A percentile compares a stretch with the other conserved stretches of the same genome.
phyloP scores from a whole-genome alignment of 2,888 invertebrate genomes.

The Sphinx pinastri region DNA sequence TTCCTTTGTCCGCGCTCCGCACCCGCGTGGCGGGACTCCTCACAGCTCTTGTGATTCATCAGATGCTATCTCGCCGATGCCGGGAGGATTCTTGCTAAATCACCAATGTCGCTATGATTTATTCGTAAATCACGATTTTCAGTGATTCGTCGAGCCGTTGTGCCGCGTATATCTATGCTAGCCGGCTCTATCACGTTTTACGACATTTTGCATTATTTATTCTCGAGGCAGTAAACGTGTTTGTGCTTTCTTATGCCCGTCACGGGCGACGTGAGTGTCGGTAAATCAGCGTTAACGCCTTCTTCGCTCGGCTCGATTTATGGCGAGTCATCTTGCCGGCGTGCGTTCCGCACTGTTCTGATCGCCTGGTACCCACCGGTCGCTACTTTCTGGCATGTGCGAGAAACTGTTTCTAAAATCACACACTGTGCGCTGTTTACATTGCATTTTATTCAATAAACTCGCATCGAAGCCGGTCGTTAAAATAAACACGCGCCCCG shows the following conservation, averaged over 20 bases:
- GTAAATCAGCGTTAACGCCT: slow-evolving; percentile 78
- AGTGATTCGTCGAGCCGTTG: slow-evolving; percentile 18
- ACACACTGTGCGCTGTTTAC: slow-evolving; percentile 38
- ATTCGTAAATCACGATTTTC: slow-evolving; percentile 41
- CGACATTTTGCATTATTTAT: slow-evolving; percentile 36
- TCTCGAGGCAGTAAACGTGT: slow-evolving; percentile 41
- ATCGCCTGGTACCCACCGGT: slow-evolving; percentile 49
- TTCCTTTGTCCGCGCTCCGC: slow-evolving; percentile 50
- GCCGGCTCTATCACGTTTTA: slow-evolving; percentile 29
- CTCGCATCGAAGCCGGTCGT: slow-evolving; percentile 41
- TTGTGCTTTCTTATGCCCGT: slow-evolving; percentile 47
- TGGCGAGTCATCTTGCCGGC: slow-evolving; percentile 60
- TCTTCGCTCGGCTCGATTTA: slow-evolving; percentile 70
- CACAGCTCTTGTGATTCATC: slow-evolving; percentile 53
- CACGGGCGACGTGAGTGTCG: slow-evolving; percentile 60
- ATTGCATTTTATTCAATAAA: slow-evolving; percentile 50
- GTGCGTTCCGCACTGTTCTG: slow-evolving; percentile 56
- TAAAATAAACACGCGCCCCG: slow-evolving; percentile 47
- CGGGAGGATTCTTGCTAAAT: slow-evolving; percentile 57
- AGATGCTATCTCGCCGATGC: slow-evolving; percentile 56
- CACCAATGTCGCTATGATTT: slow-evolving; percentile 46
- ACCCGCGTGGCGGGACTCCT: slow-evolving; percentile 50
- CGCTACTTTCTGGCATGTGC: slow-evolving; percentile 36
- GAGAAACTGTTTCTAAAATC: slow-evolving; percentile 39
- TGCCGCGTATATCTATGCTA: slow-evolving; percentile 34